Base-by-base conservation (phyloP, 2,888 invertebrate genomes). In the Chloroclysta siterata region DNA sequence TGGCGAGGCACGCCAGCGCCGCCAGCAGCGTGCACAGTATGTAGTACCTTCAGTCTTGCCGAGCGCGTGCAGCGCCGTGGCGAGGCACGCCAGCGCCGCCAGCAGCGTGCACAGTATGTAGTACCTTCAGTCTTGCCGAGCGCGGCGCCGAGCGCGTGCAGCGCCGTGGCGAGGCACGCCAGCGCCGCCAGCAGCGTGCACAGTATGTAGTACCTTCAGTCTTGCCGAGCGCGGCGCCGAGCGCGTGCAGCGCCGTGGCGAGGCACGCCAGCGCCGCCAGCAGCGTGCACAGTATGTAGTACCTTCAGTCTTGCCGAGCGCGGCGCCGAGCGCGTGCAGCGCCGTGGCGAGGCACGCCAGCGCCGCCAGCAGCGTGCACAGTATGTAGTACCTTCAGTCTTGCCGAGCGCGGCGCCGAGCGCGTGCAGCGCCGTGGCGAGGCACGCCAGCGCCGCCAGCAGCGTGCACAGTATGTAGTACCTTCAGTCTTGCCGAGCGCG, bases 391-490 rank as follows among this genome's bases (percentile, higher is more conserved):
- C 90, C 87, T 59, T 87, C 85, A n/a, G 77, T 73, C 53, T 81
- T 80, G 1, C 81, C 83, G 57, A 84, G 84, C 10, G 79, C 71
- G n/a, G 85, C 84, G 0, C 83, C 85, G 7, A 89, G 70, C 33
- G 84, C 77, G 63, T 91, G 90, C 47, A 89, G 73, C 0, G 77
- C 81, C 5, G 90, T 90, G 0, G 88, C 89, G 41, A 89, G 69
- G 41, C 80, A 75, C 0, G 81, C 80, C n/a, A 89, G 66, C 17
- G 84, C 83, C 2, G 80, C 58, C 57, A 90, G 66, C 63, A 83
- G 68, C 5, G 88, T 82, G 66, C 80, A 76, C 2, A 84, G 57
- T n/a, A n/a, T 22, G 22, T 22, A 3, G 22, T 22, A 88, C 90
- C 87, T 59, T 87, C 85, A n/a, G 77, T 73, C 53, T 81, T 80